phyloP scores from a whole-genome alignment of 2,113 vertebrate genomes.

The Macrotis lagotis region DNA sequence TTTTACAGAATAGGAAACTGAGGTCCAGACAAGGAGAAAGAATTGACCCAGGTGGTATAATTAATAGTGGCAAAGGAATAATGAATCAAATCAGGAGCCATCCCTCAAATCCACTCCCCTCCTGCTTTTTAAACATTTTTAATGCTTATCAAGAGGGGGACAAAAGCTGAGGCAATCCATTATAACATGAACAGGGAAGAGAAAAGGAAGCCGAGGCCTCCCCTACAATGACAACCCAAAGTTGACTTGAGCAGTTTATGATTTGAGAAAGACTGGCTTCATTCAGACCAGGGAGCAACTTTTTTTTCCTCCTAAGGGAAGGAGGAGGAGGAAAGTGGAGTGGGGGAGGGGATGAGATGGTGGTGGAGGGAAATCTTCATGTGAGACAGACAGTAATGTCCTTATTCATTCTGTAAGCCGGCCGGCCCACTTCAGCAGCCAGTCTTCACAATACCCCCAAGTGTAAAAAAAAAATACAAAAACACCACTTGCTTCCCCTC shows the following conservation, averaged over 20 bases:
- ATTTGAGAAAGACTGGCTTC: slow-evolving; percentile 70
- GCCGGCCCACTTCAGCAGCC: slow-evolving; percentile 84
- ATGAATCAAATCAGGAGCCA: not conserved
- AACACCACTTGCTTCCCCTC: slow-evolving; percentile 86
- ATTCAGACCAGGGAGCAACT: slow-evolving; percentile 69
- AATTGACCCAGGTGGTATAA: not conserved
- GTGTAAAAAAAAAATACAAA: slow-evolving; percentile 84
- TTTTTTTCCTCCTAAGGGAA: slow-evolving; percentile 35
- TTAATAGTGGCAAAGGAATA: not conserved
- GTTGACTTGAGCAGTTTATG: not conserved
- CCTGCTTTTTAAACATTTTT: not conserved
- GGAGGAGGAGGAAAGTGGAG: slow-evolving; percentile 27
- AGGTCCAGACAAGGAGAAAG: not conserved
- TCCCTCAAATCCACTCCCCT: not conserved
- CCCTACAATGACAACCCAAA: slow-evolving; percentile 35
- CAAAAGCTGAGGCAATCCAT: slow-evolving; percentile 31
- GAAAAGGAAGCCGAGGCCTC: not conserved
- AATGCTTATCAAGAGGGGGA: slow-evolving; percentile 10
- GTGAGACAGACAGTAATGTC: slow-evolving; percentile 81
- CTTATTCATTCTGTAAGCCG: slow-evolving; percentile 86
- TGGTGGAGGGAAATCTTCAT: slow-evolving; percentile 48
- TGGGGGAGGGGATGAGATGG: not conserved
- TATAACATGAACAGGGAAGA: slow-evolving; percentile 37
- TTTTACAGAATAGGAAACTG: not conserved
- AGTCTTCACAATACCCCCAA: slow-evolving; percentile 85